These are phyloP conservation scores for Liopterus haemorrhoidalis DNA, from an alignment of 2,888 invertebrate genomes.

Conservation along the genomic window DNA sequence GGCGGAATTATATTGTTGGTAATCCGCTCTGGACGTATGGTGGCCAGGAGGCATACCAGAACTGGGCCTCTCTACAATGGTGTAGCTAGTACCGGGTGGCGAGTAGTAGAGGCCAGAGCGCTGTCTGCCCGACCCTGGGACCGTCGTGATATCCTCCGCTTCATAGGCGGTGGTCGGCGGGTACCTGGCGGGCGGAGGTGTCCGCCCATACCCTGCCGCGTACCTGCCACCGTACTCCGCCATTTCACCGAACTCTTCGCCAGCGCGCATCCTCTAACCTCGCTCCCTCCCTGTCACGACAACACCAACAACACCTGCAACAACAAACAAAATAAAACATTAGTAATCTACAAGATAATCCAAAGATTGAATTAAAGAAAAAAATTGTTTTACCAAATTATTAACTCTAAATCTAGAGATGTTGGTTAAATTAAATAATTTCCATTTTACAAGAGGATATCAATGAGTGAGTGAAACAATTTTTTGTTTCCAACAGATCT, in stretches of 20 bases:
- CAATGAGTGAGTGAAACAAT: too few species aligned
- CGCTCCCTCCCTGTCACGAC: conserved; percentile 11
- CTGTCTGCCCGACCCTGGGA: conserved; percentile 54
- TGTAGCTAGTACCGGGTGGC: conserved; percentile 83
- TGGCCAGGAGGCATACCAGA: conserved; percentile 56
- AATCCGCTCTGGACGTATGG: background rate
- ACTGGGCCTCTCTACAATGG: conserved; percentile 76
- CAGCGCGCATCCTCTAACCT: conserved; percentile 41
- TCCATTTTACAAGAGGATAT: too few species aligned
- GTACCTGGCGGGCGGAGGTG: conserved; percentile 44
- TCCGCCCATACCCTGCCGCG: conserved; percentile 35
- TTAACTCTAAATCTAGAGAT: too few species aligned
- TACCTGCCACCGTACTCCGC: conserved; percentile 45
- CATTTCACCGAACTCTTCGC: conserved; percentile 46
- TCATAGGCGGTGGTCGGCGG: conserved; percentile 55
- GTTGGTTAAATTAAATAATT: too few species aligned
- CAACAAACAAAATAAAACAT: background rate
- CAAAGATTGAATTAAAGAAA: too few species aligned
- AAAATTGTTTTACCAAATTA: too few species aligned
- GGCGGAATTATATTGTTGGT: too few species aligned
- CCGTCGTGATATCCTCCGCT: conserved; percentile 54
- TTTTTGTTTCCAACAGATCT: too few species aligned
- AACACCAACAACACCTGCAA: conserved; percentile 10
- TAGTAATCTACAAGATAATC: background rate
- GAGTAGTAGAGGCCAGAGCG: conserved; percentile 75